Base-by-base conservation (phyloP, 2,888 invertebrate species). In the Polydrusus tereticollis region DNA sequence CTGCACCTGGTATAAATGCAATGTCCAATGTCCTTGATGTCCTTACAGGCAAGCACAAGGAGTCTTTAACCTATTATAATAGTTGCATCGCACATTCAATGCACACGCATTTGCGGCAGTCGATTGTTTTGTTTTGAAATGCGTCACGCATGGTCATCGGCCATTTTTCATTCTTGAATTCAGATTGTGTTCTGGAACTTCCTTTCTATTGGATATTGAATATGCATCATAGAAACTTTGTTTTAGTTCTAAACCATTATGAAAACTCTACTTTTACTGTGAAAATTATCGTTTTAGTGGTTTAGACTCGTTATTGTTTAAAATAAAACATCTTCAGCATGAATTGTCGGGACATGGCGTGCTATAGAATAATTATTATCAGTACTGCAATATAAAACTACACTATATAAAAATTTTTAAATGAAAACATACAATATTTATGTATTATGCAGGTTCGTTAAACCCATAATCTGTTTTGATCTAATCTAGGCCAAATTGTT, bases 11-110 rank as follows among this genome's bases (percentile, higher is more conserved):
- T 45, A 45, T 23, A 23, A 50, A 33, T 41, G 59, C 12, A 41
- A 26, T 16, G 43, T 50, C 47, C 63, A 60, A 65, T 69, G 73
- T 73, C 73, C 73, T 73, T 73, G 70, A 70, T 64, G 70, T 70
- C 70, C 59, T 70, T 70, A 59, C 59, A 65, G 65, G 60, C 50
- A 36, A 12, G 29, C 41, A 33, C 26, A 65, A 60, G 65, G 43
- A 73, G 73, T 73, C 73, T 73, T 73, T 73, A 73, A 73, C 73
- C 73, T 73, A 73, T 69, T 73, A 73, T 73, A 73, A 73, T 72
- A 58, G 68, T 63, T 66, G 64, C 68, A 72, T 73, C 73, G 69
- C 59, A 65, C 69, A 73, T 73, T 73, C 73, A 65, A 60, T 50
- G 65, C 73, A 73, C 73, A 73, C 69, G 69, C 73, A 73, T 52